Base-by-base conservation (phyloP, 2,113 vertebrate species). In the Scomber scombrus region DNA sequence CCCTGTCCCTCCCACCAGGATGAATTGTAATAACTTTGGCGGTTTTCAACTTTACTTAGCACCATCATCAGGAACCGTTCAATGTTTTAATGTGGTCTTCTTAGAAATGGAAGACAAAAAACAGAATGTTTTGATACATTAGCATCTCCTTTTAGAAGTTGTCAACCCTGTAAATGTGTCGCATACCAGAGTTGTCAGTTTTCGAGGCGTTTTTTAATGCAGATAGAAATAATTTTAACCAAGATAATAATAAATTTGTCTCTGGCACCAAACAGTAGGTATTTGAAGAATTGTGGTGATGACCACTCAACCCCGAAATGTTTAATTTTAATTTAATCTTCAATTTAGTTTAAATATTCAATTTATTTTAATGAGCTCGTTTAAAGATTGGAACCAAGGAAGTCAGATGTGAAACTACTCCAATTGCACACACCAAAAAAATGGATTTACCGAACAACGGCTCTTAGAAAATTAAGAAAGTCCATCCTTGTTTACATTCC, bases 351-450 rank as follows among this genome's bases (percentile, higher is more conserved):
- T 63, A 34, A 70, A 65, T 62, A 31, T 64, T 67, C 19, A 72
- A 73, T 87, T 81, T 74, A 82, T 34, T 80, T 82, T 76, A 82
- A 82, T 62, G 58, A 85, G 79, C 45, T 52, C 34, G n/a, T 64
- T 52, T 40, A 49, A 54, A 3, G 23, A 73, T 26, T 13, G 11
- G 50, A 52, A 45, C 63, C 11, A 8, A 15, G 1, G 18, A 50
- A 64, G n/a, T 34, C 2, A 4, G 16, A 43, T 46, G 26, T 45
- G 16, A 60, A 78, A 19, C 19, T 12, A 2, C 15, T 49, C 3
- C 5, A 23, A 13, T 16, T 11, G 12, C 12, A 21, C 18, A 60
- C 34, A 63, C 19, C 23, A 57, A 50, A 70, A 46, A 55, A 34
- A 6, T 26, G 23, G 50, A 51, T 18, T 54, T 5, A 50, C 18